Evolutionary conservation across 2,113 vertebrate species (phyloP).

Genomic region (Zosterops lateralis): DNA sequence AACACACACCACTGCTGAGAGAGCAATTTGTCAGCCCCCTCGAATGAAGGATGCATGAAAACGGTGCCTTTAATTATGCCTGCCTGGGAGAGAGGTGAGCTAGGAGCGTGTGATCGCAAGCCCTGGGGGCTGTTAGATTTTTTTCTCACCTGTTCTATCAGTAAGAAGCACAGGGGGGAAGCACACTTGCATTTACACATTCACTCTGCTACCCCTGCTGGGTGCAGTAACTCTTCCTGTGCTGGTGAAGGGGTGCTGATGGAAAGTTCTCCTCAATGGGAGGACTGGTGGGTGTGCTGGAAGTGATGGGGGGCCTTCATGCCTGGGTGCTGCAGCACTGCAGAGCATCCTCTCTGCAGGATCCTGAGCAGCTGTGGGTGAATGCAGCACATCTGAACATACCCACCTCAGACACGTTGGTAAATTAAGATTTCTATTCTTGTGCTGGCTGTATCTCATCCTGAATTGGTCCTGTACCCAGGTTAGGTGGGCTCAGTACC

Average conservation of each 20-base stretch:
- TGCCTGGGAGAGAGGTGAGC: neutral
- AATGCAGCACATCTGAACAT: neutral
- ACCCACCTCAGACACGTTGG: fast-evolving
- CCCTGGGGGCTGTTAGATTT: neutral
- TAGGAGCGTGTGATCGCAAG: neutral
- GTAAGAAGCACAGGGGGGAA: neutral
- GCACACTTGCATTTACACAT: fast-evolving
- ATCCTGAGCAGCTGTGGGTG: neutral
- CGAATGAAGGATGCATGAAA: neutral
- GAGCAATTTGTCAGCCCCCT: neutral
- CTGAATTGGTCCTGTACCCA: neutral
- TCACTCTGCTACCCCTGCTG: neutral
- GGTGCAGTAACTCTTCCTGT: neutral
- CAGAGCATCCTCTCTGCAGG: fast-evolving
- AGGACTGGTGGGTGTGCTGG: neutral
- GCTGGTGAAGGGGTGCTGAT: neutral
- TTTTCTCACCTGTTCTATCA: neutral
- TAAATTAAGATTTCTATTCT: neutral
- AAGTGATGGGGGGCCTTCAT: neutral
- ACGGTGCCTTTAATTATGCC: fast-evolving
- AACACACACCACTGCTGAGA: neutral
- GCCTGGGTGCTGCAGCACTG: neutral
- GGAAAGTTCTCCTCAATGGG: neutral
- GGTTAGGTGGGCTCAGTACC: neutral
- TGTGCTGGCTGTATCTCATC: neutral